Conservation (phyloP, 2,888 invertebrate genomes). For the Drosophila longiperda region DNA sequence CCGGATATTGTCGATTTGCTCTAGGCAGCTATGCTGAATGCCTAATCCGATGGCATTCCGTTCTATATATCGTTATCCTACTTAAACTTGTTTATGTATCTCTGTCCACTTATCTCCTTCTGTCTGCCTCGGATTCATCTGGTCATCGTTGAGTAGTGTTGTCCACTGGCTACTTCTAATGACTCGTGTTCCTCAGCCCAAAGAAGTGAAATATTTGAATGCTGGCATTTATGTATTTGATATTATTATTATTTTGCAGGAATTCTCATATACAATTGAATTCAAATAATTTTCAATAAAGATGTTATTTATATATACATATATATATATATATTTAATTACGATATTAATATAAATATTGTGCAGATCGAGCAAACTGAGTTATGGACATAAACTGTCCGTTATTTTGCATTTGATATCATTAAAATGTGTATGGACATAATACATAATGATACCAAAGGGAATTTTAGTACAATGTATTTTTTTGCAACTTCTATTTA, state of each 20-base stretch:
- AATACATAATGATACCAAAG: not conserved
- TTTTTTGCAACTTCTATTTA: not conserved
- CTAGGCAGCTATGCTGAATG: not conserved
- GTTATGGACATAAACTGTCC: not conserved
- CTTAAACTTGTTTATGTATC: constrained; percentile 11
- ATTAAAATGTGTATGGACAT: not conserved
- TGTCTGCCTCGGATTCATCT: not conserved
- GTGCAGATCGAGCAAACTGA: not conserved
- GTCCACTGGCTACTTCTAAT: not conserved
- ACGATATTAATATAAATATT: not conserved
- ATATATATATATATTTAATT: not conserved
- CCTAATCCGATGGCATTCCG: constrained; percentile 4
- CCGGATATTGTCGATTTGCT: constrained; percentile 26
- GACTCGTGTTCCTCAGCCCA: constrained; percentile 10
- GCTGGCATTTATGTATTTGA: constrained; percentile 13
- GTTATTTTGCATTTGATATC: not conserved
- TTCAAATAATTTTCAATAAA: constrained; percentile 17
- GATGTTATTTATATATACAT: not conserved
- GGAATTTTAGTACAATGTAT: not conserved
- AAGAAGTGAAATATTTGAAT: not conserved
- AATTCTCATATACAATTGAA: constrained; percentile 34
- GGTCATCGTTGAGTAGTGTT: constrained; percentile 5
- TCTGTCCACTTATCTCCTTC: not conserved
- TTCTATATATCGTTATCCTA: not conserved
- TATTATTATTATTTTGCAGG: constrained; percentile 1